phyloP scores from a whole-genome alignment of 2,888 invertebrate species.

The Campoplex capitator region DNA sequence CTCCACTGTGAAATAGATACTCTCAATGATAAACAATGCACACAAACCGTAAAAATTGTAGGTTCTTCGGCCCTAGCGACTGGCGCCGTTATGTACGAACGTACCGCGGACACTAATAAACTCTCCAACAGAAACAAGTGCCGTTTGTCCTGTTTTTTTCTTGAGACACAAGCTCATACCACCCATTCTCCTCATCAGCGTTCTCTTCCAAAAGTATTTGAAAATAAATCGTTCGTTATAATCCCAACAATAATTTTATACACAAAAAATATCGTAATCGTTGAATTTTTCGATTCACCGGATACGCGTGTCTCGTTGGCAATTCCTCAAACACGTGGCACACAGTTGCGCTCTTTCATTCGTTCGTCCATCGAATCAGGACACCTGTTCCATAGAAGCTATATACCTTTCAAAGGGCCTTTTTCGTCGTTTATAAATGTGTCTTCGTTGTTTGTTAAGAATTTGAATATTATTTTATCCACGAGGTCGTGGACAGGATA shows the following conservation, averaged over 20 bases:
- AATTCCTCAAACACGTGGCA: too few species aligned
- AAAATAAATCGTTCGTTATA: too few species aligned
- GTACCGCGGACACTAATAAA: neutral
- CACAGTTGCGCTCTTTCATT: neutral
- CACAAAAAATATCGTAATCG: too few species aligned
- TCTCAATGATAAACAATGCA: slow-evolving; percentile 14
- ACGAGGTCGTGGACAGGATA: neutral
- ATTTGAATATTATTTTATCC: neutral
- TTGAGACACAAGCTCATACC: neutral
- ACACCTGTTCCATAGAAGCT: neutral
- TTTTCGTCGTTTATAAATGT: neutral
- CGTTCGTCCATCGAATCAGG: neutral
- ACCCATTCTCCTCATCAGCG: neutral
- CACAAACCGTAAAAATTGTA: neutral
- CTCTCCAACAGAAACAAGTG: too few species aligned
- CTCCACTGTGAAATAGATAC: slow-evolving; percentile 32
- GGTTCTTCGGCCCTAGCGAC: neutral
- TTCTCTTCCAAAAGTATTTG: neutral
- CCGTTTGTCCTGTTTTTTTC: too few species aligned
- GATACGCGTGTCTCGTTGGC: too few species aligned
- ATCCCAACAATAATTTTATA: too few species aligned
- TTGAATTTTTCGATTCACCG: neutral
- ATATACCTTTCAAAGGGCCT: neutral
- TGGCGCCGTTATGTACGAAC: neutral
- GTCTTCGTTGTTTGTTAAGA: neutral